Evolutionary conservation across 2,113 vertebrate species (phyloP), one percentile per base, ranked within the genome.

Genomic region (Hylia prasina): DNA sequence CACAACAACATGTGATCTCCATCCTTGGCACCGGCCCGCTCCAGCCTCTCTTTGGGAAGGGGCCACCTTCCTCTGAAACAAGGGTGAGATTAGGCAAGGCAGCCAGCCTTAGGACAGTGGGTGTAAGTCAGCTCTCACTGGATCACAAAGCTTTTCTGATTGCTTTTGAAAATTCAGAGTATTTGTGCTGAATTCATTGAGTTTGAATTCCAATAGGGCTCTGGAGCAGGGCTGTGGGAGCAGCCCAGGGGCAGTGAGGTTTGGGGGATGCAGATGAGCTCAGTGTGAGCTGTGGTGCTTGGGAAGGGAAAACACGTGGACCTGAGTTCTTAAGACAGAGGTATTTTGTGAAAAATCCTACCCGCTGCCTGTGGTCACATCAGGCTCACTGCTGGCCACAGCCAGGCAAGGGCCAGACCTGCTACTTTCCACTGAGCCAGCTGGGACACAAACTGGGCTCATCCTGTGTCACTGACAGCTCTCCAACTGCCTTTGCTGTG

Each of bases 281-380:
- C 2, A 0, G 7, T 13, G 56, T 35, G 76, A 77, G 33, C 71
- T 6, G 0, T 40, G 64, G 22, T 15, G 13, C 33, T 66, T 37
- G 20, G 63, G 53, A 53, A 61, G 45, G 19, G 3, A 39, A 65
- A 39, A 19, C 23, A 7, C 0, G 0, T 63, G 42, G 40, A 20
- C 27, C 56, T 51, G 56, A 35, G 76, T 24, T 66, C 48, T 47
- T 31, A 24, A 40, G 27, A 15, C 3, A 50, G 19, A 81, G 28
- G 24, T 13, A 6, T 21, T 51, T 23, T 72, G 54, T 85, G 70
- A 20, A n/a, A 60, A 76, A 27, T 45, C 57, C 44, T 56, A 30
- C 61, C 21, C 47, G 4, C 21, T 20, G 25, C 83, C 65, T 25
- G 33, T 16, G 17, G 37, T 37, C 42, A 14, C 2, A 0, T 23